Evolutionary conservation across 53 echinoderm and acorn worm genomes (phyloP).

Genomic region (Arbacia lixula): DNA sequence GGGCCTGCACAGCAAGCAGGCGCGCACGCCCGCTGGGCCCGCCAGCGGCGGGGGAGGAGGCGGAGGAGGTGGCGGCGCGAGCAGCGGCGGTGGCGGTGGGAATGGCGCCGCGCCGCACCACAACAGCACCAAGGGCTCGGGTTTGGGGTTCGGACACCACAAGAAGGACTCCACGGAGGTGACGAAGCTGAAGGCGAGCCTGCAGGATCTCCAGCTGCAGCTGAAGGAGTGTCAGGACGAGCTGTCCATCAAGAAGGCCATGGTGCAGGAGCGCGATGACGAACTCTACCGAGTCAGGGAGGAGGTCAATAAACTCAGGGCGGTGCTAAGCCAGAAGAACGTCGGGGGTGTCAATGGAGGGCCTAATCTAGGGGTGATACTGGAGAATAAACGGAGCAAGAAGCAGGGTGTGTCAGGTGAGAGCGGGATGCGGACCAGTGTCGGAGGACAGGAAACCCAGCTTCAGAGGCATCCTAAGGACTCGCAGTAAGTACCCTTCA

Average conservation of each 20-base stretch:
- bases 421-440: constrained; percentile 61
- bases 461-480: constrained; percentile 74
- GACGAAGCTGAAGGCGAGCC: constrained; percentile 56
- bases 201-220: constrained; percentile 68
- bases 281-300: constrained; percentile 78
- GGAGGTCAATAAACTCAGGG: constrained; percentile 91
- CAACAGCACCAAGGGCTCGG: constrained; percentile 32
- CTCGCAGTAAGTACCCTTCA: constrained; percentile 66
- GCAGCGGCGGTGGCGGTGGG: constrained; percentile 53
- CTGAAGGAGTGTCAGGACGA: constrained; percentile 67
- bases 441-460: constrained; percentile 35
- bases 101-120: constrained; percentile 27
- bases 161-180: constrained; percentile 35
- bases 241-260: constrained; percentile 58
- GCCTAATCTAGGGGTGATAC: constrained; percentile 21
- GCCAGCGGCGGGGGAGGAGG: constrained; percentile 39
- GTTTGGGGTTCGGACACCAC: not conserved
- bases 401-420: constrained; percentile 96
- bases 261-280: constrained; percentile 58
- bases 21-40: constrained; percentile 36
- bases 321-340: constrained; percentile 66
- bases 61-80: constrained; percentile 59
- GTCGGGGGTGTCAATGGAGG: constrained; percentile 31
- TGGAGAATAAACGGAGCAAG: constrained; percentile 81
- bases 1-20: constrained; percentile 53